These are phyloP conservation scores for Manis crassicaudata DNA, from an alignment of 2,797 vertebrate genomes.

Conservation along the genomic window DNA sequence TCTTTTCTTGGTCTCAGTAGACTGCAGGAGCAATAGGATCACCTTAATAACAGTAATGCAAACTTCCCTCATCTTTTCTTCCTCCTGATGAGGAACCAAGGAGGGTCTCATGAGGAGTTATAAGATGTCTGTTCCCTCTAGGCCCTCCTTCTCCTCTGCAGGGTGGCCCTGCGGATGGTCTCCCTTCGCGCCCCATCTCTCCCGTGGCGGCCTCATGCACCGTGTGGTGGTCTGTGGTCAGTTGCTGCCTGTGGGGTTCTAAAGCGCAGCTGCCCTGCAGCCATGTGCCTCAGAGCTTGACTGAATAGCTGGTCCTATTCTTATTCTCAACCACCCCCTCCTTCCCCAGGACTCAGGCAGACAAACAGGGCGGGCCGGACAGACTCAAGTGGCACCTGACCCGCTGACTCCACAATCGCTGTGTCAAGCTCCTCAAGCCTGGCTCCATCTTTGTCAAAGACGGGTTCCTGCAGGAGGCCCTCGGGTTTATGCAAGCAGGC, in stretches of 20 bases:
- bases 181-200: not conserved
- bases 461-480: not conserved
- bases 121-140: not conserved
- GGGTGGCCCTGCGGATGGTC: too few species aligned
- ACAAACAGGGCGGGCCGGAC: not conserved
- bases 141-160: not conserved
- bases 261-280: not conserved
- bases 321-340: not conserved
- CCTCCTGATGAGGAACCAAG: not conserved
- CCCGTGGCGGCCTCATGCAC: not conserved
- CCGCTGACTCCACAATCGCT: not conserved
- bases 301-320: not conserved
- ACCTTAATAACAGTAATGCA: not conserved
- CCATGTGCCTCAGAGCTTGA: not conserved
- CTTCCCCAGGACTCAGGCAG: not conserved
- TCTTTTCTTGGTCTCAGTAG: not conserved
- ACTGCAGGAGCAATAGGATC: not conserved
- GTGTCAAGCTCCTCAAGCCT: not conserved
- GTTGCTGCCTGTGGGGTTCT: not conserved
- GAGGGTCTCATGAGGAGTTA: not conserved
- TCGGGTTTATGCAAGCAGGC: not conserved
- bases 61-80: not conserved
- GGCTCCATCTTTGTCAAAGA: not conserved
- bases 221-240: not conserved
- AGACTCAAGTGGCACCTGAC: not conserved